phyloP scores from a whole-genome alignment of 1,140 invertebrate genomes.

The Gonioctena quinquepunctata region DNA sequence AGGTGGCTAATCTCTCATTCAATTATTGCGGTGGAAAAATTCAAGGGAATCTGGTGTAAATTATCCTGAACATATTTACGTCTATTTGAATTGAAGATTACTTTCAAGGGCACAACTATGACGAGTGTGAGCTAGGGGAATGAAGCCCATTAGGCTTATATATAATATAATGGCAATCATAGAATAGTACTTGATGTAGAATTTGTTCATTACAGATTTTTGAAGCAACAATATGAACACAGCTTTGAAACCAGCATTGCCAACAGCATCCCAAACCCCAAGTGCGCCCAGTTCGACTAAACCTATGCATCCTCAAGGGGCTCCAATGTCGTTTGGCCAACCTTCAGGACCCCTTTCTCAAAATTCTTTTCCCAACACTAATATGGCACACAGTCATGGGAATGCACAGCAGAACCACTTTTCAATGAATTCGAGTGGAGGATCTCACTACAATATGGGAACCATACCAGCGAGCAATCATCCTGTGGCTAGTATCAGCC shows the following conservation, averaged over 20 bases:
- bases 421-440: constrained; percentile 35
- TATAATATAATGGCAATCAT: no score
- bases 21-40: no score
- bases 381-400: constrained; percentile 27
- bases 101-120: no score
- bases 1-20: no score
- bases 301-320: constrained; percentile 38
- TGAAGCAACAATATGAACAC: constrained; percentile 58
- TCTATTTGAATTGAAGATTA: no score
- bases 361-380: constrained; percentile 39
- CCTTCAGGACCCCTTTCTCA: constrained; percentile 38
- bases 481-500: constrained; percentile 32
- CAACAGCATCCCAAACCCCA: constrained; percentile 56
- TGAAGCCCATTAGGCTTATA: no score
- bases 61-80: no score
- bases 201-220: background rate
- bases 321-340: constrained; percentile 35
- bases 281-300: constrained; percentile 33
- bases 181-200: no score
- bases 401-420: constrained; percentile 38
- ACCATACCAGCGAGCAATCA: constrained; percentile 37
- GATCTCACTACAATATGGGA: constrained; percentile 24
- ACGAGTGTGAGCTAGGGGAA: no score
- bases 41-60: no score
- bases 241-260: constrained; percentile 60